phyloP scores from a whole-genome alignment of 2,797 vertebrate genomes.

The Coluber constrictor region DNA sequence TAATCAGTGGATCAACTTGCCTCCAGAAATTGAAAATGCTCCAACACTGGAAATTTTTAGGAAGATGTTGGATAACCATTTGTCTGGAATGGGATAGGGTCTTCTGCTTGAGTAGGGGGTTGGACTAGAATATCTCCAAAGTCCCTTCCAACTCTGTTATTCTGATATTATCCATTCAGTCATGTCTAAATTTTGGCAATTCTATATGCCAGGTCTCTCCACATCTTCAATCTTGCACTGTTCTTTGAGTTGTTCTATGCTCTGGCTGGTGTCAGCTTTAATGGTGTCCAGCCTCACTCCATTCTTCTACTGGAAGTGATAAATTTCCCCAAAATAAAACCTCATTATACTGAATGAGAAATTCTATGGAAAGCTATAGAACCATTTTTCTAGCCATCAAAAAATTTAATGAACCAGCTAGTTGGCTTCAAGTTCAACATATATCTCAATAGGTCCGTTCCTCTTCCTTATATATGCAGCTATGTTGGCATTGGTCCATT shows the following conservation, averaged over 20 bases:
- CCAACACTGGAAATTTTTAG: background rate
- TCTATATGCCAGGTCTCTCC: no score
- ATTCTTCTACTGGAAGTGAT: background rate
- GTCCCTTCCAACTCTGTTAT: background rate
- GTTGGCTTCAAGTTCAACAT: background rate
- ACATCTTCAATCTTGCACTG: no score
- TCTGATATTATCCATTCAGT: no score
- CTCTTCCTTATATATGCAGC: background rate
- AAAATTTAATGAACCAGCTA: background rate
- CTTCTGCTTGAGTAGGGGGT: background rate
- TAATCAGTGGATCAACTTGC: background rate
- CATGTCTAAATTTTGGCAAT: no score
- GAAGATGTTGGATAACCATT: background rate
- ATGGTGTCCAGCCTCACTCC: background rate
- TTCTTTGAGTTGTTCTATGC: no score
- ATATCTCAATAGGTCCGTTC: background rate
- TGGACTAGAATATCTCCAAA: background rate
- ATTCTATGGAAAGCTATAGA: background rate
- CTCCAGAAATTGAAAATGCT: background rate
- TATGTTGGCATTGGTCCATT: background rate
- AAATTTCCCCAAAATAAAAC: background rate
- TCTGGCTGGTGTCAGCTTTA: background rate
- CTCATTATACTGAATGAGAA: background rate
- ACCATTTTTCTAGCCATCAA: background rate
- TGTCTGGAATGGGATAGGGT: background rate